Evolutionary conservation across 2,888 invertebrate genomes (phyloP), one percentile per base, ranked within the genome.

Genomic region (Tachina fera): DNA sequence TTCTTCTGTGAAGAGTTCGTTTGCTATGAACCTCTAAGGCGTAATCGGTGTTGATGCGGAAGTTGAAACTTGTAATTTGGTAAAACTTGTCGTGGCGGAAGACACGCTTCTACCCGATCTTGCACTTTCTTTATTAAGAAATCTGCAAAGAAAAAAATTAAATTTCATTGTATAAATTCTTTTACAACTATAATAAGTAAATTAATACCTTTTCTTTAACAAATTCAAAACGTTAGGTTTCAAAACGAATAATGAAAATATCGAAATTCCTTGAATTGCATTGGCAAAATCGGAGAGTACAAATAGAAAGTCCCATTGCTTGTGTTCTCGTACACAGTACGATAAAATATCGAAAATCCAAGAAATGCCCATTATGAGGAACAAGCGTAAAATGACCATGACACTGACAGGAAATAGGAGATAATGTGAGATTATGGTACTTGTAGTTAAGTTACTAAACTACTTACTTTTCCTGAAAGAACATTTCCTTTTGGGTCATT

Each of bases 341-440:
- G 96, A 96, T 80, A 97, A 92, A 76, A 97, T 94, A 90, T 97
- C 97, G 92, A 96, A 95, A 0, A 95, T 94, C 97, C 97, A 97
- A 89, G 96, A 96, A 41, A 97, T 95, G 0, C 97, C 97, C 97
- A 97, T 97, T 41, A 97, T 96, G 88, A 97, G 93, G 90, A 97
- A 96, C n/a, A 97, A 93, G 90, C 97, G 97, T 87, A 96, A 89
- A 90, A 97, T 97, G 4, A 97, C 93, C 43, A 94, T 95, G 91
- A 95, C 96, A 91, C 97, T 97, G 58, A 31, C 47, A 71, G 14
- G 19, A 19, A 3, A 58, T 4, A 45, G 9, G 1, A n/a, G n/a
- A n/a, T n/a, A n/a, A n/a, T n/a, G n/a, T n/a, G n/a, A n/a, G n/a
- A n/a, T n/a, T n/a, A n/a, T n/a, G n/a, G n/a, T n/a, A n/a, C n/a